Evolutionary conservation across 2,888 invertebrate species (phyloP).

Genomic region (Ecliptopera silaceata): DNA sequence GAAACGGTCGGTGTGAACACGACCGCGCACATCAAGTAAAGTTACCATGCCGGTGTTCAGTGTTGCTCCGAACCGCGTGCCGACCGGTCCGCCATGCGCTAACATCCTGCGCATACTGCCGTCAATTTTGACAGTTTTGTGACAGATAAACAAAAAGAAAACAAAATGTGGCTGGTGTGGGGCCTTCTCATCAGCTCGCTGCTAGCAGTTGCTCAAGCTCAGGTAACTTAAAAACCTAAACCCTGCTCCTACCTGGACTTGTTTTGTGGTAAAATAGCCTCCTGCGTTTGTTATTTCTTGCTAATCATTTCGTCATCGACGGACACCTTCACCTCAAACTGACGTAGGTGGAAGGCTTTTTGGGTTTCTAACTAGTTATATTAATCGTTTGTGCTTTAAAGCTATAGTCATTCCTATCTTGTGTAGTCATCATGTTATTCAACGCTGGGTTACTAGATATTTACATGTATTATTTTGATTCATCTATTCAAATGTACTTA

Average conservation of each 20-base stretch:
- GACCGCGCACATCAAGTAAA: conserved; percentile 74
- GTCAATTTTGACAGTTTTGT: conserved; percentile 53
- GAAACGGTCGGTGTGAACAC: conserved; percentile 56
- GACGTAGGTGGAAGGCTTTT: conserved; percentile 33
- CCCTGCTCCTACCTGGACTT: conserved; percentile 20
- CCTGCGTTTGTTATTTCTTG: conserved; percentile 37
- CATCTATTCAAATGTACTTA: neutral
- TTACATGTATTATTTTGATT: neutral
- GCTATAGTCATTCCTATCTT: neutral
- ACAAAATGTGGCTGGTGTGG: conserved; percentile 64
- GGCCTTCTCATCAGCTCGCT: conserved; percentile 58
- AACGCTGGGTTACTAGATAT: neutral
- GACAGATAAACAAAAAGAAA: conserved; percentile 41
- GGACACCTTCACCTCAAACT: conserved; percentile 35
- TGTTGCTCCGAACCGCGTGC: conserved; percentile 68
- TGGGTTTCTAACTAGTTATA: conserved; percentile 19
- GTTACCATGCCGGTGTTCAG: conserved; percentile 65
- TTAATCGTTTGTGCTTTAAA: neutral
- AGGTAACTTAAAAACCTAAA: conserved; percentile 51
- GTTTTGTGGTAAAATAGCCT: conserved; percentile 33
- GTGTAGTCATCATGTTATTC: neutral
- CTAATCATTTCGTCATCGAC: conserved; percentile 38
- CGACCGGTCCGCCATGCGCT: conserved; percentile 71
- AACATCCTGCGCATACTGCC: conserved; percentile 46
- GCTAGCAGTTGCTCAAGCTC: conserved; percentile 58